A percentile compares a stretch with the other conserved stretches of the same genome.
phyloP scores from a whole-genome alignment of 2,113 vertebrate species.

The Turdus rufiventris region DNA sequence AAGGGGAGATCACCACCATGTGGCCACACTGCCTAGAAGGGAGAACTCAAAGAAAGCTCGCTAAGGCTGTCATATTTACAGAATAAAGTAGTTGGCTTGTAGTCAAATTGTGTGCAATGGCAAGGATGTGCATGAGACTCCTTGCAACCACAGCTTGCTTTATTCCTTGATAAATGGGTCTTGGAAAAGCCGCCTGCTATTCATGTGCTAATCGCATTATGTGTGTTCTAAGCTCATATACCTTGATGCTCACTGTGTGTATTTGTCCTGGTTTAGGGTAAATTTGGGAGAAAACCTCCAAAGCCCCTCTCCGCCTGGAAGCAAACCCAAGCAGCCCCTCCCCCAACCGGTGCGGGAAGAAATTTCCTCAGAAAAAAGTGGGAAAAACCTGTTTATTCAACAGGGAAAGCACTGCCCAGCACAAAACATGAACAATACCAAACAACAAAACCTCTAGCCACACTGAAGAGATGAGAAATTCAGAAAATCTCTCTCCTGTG shows the following conservation, averaged over 20 bases:
- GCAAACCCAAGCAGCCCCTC: no score
- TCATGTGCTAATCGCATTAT: background rate
- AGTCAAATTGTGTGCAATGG: background rate
- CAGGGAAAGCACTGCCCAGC: no score
- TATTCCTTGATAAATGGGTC: background rate
- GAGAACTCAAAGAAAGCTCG: background rate
- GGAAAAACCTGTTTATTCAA: no score
- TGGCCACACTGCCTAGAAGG: background rate
- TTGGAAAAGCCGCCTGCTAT: background rate
- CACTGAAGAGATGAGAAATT: no score
- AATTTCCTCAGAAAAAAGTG: no score
- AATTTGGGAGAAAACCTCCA: no score
- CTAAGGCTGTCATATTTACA: background rate
- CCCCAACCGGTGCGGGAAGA: no score
- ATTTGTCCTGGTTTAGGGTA: background rate
- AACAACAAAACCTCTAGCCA: no score
- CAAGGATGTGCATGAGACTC: background rate
- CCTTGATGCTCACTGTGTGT: background rate
- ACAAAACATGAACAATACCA: no score
- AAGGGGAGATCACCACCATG: background rate
- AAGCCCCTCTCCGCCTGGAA: no score
- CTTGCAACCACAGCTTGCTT: background rate
- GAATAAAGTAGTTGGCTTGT: background rate
- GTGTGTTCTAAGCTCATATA: background rate
- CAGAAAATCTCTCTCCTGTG: no score